These are phyloP conservation scores for Caranx ignobilis DNA, from an alignment of 2,113 vertebrate species.

Conservation along the genomic window DNA sequence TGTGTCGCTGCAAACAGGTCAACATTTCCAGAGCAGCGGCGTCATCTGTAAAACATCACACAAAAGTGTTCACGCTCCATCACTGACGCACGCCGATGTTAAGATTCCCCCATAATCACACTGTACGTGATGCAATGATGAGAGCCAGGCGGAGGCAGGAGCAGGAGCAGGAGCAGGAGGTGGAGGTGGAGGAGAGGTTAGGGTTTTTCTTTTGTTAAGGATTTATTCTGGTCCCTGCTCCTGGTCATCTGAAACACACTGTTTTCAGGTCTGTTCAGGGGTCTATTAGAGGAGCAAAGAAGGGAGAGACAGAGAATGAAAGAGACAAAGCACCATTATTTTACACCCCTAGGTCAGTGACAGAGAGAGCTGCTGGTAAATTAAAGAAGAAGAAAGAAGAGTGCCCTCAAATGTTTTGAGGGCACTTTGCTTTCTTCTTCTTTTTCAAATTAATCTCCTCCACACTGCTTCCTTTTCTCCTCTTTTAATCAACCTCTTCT, in stretches of 20 bases:
- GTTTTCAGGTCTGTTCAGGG: conserved; percentile 27
- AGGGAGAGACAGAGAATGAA: conserved; percentile 26
- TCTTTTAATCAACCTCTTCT: conserved; percentile 67
- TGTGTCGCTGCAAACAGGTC: not conserved
- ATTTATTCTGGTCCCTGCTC: conserved; percentile 3
- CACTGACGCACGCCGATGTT: not conserved
- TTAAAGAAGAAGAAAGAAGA: conserved; percentile 70
- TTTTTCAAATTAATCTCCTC: conserved; percentile 55
- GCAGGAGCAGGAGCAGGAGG: not conserved
- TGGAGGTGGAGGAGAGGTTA: too few species aligned
- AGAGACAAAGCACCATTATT: conserved; percentile 75
- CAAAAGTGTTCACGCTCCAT: too few species aligned
- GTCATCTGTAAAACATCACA: not conserved
- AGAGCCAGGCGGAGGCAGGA: not conserved
- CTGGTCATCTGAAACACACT: conserved; percentile 7
- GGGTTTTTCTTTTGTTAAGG: not conserved
- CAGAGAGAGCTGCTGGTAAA: conserved; percentile 76
- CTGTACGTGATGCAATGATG: not conserved
- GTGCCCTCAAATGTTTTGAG: conserved; percentile 61
- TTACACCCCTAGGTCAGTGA: conserved; percentile 76
- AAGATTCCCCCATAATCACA: not conserved
- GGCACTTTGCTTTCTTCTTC: conserved; percentile 38
- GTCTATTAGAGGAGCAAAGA: conserved; percentile 34
- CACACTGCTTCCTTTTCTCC: conserved; percentile 45
- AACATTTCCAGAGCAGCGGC: not conserved